A percentile compares a stretch with the other conserved stretches of the same genome.
Evolutionary conservation across 2,113 vertebrate genomes (phyloP).

Genomic region (Hylia prasina): DNA sequence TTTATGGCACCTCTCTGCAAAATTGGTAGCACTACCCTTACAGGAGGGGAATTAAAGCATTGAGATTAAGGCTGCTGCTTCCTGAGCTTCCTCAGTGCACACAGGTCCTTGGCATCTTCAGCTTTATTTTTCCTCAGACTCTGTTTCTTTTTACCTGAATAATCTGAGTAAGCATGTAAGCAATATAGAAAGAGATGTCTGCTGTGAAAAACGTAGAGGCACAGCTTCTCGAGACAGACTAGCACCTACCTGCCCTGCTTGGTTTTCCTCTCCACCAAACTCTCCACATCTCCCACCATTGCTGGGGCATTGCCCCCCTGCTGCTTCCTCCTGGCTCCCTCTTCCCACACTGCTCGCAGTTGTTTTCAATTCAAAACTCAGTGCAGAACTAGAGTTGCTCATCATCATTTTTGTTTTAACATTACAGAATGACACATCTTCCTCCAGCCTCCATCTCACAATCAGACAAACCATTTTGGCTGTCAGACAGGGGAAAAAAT

Average conservation of each 20-base stretch:
- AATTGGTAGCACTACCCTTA: not conserved
- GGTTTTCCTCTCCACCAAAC: not conserved
- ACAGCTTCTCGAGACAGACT: not conserved
- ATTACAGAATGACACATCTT: not conserved
- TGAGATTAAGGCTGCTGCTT: not conserved
- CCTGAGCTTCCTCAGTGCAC: accelerated
- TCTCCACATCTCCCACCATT: not conserved
- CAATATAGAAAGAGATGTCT: not conserved
- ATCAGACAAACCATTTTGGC: not conserved
- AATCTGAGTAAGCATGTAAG: not conserved
- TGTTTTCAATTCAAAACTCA: not conserved
- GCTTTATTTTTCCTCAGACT: not conserved
- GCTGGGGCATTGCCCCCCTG: not conserved
- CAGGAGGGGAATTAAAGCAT: not conserved
- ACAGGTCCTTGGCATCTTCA: not conserved
- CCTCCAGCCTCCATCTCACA: not conserved
- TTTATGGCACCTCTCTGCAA: not conserved
- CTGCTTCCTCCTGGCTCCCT: not conserved
- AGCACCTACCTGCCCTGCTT: not conserved
- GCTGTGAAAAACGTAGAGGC: not conserved
- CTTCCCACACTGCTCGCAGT: not conserved
- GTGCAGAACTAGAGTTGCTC: not conserved
- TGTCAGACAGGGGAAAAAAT: not conserved
- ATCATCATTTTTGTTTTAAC: not conserved
- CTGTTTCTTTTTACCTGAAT: not conserved